Base-by-base conservation (phyloP, 35 echinoderm and acorn worm species). In the Amphiura filiformis region DNA sequence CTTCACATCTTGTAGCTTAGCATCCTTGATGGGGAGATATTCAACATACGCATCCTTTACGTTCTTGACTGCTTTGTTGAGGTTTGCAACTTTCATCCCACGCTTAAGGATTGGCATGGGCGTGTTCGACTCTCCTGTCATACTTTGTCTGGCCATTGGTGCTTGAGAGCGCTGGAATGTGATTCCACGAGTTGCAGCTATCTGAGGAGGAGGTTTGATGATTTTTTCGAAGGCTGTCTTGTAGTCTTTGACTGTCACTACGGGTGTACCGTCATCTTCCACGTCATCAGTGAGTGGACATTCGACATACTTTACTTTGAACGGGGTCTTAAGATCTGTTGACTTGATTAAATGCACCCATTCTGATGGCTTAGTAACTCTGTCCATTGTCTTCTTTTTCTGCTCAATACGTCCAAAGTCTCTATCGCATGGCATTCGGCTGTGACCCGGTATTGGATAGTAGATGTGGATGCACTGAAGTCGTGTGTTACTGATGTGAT, bases 341-440 rank as follows among this genome's bases (percentile, higher is more conserved):
- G 37, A n/a, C 81, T 83, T 83, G 23, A 83, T 85, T 9, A 85
- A 36, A 64, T 34, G 15, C 36, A 57, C 56, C 42, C 42, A 70
- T 33, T 85, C 83, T 32, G 57, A 64, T 65, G 83, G 83, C 83
- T 37, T 85, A 13, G 56, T 17, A 17, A 85, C 83, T 37, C 57
- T 35, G 56, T 70, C 83, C 42, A 32, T 37, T 22, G 52, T 22
- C 83, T 57, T 44, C 34, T 80, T 5, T 28, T 5, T 80, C 81
- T 70, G 42, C 35, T 85, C 83, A 33, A 85, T 85, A 13, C 83
- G 34, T 26, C 83, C 42, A 57, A 85, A 85, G 35, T 85, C 83
- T 57, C 57, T 57, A 57, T 85, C 83, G 65, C 83, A 84, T 20
- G 82, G 82, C 82, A 84, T 84, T 31, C 44, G 22, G 82, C 82